Conservation (phyloP, 2,797 vertebrate genomes). For the Microchirus variegatus region DNA sequence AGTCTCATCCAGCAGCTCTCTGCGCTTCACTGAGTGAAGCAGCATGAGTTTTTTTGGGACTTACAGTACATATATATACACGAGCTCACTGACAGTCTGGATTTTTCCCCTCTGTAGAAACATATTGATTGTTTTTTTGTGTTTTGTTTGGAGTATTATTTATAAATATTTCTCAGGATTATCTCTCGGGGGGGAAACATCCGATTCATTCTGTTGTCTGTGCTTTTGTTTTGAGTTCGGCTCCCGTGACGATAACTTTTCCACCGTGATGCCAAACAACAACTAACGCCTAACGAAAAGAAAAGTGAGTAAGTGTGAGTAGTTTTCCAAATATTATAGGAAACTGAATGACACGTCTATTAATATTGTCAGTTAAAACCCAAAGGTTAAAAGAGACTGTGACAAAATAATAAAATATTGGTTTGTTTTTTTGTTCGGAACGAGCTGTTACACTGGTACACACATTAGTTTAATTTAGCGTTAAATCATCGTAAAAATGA, state of each 20-base stretch:
- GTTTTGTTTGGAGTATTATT: slow-evolving; percentile 35
- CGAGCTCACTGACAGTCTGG: slow-evolving; percentile 13
- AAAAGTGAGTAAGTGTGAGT: too few species aligned
- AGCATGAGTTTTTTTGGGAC: slow-evolving; percentile 9
- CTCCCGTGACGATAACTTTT: slow-evolving; percentile 5
- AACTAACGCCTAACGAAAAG: too few species aligned
- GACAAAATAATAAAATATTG: too few species aligned
- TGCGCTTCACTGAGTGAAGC: neutral
- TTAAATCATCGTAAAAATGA: too few species aligned
- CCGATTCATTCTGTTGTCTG: slow-evolving; percentile 29
- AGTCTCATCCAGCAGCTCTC: slow-evolving; percentile 32
- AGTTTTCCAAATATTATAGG: too few species aligned
- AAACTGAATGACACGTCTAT: too few species aligned
- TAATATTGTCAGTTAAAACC: too few species aligned
- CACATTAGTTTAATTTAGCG: too few species aligned
- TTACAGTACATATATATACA: slow-evolving; percentile 14
- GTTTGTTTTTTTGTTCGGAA: too few species aligned
- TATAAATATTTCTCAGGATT: slow-evolving; percentile 47
- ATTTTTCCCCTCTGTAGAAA: slow-evolving; percentile 26
- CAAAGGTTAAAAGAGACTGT: too few species aligned
- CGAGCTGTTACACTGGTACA: too few species aligned
- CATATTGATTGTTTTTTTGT: slow-evolving; percentile 49
- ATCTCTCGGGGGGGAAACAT: slow-evolving; percentile 14
- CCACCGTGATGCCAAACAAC: neutral
- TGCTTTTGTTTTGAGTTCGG: slow-evolving; percentile 19